Evolutionary conservation across 2,113 vertebrate species (phyloP).

Genomic region (Hemiscyllium ocellatum): DNA sequence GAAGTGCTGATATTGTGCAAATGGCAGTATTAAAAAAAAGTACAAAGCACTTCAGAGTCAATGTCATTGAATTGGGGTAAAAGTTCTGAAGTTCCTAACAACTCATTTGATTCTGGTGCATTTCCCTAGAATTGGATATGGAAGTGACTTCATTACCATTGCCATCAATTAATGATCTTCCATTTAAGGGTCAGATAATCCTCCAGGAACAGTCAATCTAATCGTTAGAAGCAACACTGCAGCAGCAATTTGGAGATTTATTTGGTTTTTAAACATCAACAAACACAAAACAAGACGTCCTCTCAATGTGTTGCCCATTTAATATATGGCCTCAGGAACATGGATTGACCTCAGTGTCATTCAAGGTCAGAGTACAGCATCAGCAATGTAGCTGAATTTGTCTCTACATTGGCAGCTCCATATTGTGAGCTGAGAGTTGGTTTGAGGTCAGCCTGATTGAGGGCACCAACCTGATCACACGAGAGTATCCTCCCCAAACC

Average conservation of each 20-base stretch:
- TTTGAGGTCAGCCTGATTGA: background rate
- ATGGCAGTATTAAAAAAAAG: background rate
- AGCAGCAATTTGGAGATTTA: background rate
- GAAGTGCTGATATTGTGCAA: background rate
- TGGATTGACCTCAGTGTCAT: background rate
- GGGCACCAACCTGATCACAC: too few species aligned
- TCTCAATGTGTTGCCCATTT: too few species aligned
- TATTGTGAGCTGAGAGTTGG: background rate
- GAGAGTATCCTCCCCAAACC: too few species aligned
- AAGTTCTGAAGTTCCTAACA: background rate
- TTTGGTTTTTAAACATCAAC: too few species aligned
- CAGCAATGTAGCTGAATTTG: background rate
- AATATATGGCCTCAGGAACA: background rate
- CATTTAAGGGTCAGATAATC: background rate
- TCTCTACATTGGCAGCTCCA: background rate
- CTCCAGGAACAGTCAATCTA: background rate
- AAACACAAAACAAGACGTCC: background rate
- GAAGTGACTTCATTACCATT: background rate
- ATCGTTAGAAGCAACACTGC: background rate
- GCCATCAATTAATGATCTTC: background rate
- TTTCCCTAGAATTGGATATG: background rate
- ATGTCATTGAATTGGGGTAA: background rate
- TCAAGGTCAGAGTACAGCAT: background rate
- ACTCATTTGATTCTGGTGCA: background rate
- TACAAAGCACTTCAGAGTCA: background rate